phyloP scores from a whole-genome alignment of 1,140 invertebrate species.

The Pseudomyrmex flavicornis region DNA sequence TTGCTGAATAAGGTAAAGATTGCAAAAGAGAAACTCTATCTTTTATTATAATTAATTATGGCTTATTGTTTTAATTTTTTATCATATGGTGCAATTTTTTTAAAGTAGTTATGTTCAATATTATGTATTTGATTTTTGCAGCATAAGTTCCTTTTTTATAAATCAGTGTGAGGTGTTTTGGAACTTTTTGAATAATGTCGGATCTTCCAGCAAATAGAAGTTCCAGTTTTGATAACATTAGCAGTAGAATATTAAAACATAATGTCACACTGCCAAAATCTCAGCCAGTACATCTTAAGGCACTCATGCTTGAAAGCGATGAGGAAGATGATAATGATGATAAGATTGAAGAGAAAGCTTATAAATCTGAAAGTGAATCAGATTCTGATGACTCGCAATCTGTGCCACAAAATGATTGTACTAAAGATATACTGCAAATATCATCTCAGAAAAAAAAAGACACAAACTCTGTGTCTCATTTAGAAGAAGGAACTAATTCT shows the following conservation, averaged over 20 bases:
- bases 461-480: not conserved
- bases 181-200: constrained; percentile 58
- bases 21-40: no score
- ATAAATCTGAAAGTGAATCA: constrained; percentile 66
- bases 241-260: constrained; percentile 42
- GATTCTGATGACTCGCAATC: constrained; percentile 65
- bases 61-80: not conserved
- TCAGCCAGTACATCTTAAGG: constrained; percentile 76
- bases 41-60: no score
- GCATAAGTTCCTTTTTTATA: not conserved
- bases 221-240: constrained; percentile 57
- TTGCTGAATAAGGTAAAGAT: no score
- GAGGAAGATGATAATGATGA: constrained; percentile 76
- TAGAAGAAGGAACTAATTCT: not conserved
- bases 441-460: not conserved
- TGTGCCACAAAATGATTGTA: constrained; percentile 32
- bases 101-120: not conserved
- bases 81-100: not conserved
- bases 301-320: constrained; percentile 54
- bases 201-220: constrained; percentile 65
- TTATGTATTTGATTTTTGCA: not conserved
- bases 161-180: not conserved
- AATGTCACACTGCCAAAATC: constrained; percentile 71
- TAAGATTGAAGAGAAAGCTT: constrained; percentile 59
- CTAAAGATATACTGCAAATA: constrained; percentile 7